Conservation (phyloP, 1,140 invertebrate genomes). For the Drosophila kanapiae region DNA sequence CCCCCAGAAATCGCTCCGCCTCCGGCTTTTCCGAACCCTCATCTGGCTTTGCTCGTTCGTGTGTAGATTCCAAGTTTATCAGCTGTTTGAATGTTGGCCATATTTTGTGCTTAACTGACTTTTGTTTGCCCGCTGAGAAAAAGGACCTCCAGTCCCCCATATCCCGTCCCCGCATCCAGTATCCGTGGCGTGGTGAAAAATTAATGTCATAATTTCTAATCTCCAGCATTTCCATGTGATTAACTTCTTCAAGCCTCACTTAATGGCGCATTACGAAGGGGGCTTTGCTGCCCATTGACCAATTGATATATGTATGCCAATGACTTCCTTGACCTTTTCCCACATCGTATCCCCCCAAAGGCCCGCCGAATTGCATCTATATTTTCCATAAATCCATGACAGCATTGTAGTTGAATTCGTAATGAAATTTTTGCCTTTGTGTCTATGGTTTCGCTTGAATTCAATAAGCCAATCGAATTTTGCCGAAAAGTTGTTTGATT, state of each 20-base stretch:
- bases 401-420: conserved; percentile 29
- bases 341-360: not conserved
- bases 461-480: conserved; percentile 38
- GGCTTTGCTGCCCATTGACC: conserved; percentile 55
- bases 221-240: conserved; percentile 80
- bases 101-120: conserved; percentile 76
- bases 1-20: conserved; percentile 2
- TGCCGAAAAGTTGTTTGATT: conserved; percentile 31
- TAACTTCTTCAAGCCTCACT: conserved; percentile 72
- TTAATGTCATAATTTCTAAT: conserved; percentile 84
- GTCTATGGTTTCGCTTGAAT: conserved; percentile 24
- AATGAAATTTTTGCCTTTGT: conserved; percentile 44
- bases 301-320: conserved; percentile 59
- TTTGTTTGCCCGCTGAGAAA: conserved; percentile 54
- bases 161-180: not conserved
- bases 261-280: conserved; percentile 66
- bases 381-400: conserved; percentile 35
- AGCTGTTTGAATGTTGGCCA: conserved; percentile 68
- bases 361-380: conserved; percentile 17
- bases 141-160: conserved; percentile 9
- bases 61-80: conserved; percentile 71
- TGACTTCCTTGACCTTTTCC: conserved; percentile 50
- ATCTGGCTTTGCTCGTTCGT: conserved; percentile 59
- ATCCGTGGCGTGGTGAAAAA: conserved; percentile 46
- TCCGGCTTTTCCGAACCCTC: conserved; percentile 4